Percentiles rank a stretch among this genome's conserved stretches.
phyloP scores from a whole-genome alignment of 2,797 vertebrate species.

The Meriones psammophilus region DNA sequence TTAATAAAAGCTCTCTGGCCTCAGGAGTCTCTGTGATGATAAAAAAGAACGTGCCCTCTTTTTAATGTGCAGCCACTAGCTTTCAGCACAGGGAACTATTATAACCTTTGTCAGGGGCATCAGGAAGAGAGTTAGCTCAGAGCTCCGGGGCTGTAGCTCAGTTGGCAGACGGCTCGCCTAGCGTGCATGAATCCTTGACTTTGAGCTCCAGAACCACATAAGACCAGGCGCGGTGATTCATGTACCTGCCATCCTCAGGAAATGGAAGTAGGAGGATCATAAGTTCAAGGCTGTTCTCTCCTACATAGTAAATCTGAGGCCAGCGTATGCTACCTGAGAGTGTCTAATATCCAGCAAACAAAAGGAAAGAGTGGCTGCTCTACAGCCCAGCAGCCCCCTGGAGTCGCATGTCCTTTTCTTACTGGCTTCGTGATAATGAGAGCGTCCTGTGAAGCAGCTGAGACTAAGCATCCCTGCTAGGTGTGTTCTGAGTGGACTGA shows the following conservation, averaged over 20 bases:
- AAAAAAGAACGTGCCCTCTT: background rate
- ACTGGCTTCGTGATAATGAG: background rate
- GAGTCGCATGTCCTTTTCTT: background rate
- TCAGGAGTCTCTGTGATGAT: background rate
- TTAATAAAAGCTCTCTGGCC: conserved; percentile 20
- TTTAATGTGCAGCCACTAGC: background rate
- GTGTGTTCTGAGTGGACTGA: background rate
- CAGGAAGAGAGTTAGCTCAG: background rate
- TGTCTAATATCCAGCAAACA: background rate
- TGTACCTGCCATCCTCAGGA: background rate
- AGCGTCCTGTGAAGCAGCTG: background rate
- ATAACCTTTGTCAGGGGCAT: background rate
- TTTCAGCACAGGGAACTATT: background rate
- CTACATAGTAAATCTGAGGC: background rate
- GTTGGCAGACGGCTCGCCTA: background rate
- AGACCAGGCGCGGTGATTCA: background rate
- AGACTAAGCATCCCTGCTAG: background rate
- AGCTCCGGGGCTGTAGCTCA: background rate
- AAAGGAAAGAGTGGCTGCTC: background rate
- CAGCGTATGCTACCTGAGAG: background rate
- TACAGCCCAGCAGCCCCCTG: background rate
- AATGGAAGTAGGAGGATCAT: background rate
- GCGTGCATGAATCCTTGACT: background rate
- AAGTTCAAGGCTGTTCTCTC: background rate
- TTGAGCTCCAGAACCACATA: background rate